Conservation (phyloP, 35 echinoderm and acorn worm species). For the Heliocidaris erythrogramma region DNA sequence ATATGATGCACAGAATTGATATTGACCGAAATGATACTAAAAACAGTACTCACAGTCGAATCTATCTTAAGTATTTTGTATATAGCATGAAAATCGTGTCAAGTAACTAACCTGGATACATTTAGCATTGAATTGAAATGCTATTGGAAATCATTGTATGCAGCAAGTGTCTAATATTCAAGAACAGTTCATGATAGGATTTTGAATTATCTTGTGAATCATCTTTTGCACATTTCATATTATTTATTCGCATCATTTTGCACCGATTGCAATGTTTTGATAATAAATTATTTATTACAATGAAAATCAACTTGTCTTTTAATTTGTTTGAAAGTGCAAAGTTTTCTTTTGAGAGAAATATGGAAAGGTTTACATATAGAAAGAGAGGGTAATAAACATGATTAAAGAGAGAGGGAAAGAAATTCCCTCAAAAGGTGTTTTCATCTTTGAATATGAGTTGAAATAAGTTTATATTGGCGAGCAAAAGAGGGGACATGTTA, state of each 20-base stretch:
- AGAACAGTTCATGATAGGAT: neutral
- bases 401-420: too few species aligned
- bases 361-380: too few species aligned
- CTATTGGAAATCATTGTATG: neutral
- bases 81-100: neutral
- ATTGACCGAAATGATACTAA: too few species aligned
- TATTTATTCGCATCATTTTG: too few species aligned
- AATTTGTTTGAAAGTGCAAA: neutral
- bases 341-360: too few species aligned
- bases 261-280: neutral
- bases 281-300: conserved; percentile 9
- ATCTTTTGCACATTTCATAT: neutral
- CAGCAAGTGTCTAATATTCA: neutral
- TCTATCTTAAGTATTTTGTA: neutral
- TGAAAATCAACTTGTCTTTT: neutral
- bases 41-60: neutral
- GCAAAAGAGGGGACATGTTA: too few species aligned
- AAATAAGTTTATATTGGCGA: too few species aligned
- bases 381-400: too few species aligned
- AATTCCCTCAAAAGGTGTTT: too few species aligned
- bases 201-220: neutral
- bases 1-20: too few species aligned
- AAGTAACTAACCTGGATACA: neutral
- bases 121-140: neutral
- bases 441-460: too few species aligned